Evolutionary conservation across 2,797 vertebrate species (phyloP).

Genomic region (Cuniculus paca): DNA sequence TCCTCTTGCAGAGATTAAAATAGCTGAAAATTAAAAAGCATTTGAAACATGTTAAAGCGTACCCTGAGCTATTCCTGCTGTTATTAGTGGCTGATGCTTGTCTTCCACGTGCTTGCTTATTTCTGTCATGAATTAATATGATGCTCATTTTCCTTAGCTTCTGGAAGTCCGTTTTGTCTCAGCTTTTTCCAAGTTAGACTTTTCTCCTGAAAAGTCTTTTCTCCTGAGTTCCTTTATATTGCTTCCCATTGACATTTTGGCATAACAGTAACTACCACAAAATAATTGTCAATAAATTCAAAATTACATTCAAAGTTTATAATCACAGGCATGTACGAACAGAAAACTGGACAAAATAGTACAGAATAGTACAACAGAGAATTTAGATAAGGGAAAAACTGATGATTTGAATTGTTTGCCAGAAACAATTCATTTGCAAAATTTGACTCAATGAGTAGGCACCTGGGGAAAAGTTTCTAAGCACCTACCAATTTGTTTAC

Average conservation of each 20-base stretch:
- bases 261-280: background rate
- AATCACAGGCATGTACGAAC: background rate
- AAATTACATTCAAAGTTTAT: background rate
- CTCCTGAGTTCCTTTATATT: background rate
- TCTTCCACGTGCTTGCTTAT: background rate
- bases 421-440: slow-evolving; percentile 47
- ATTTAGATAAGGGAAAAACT: background rate
- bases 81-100: background rate
- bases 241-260: background rate
- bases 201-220: too few relatives aligned
- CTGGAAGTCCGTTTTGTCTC: background rate
- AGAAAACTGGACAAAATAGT: slow-evolving; percentile 40
- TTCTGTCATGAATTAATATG: background rate
- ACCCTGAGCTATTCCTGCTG: background rate
- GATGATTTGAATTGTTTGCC: slow-evolving; percentile 20
- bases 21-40: slow-evolving; percentile 38
- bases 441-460: slow-evolving; percentile 33
- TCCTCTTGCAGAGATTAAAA: slow-evolving; percentile 63
- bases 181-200: background rate
- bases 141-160: slow-evolving; percentile 1
- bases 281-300: background rate
- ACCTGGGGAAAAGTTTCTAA: slow-evolving; percentile 37
- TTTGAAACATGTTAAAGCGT: background rate
- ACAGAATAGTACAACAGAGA: background rate
- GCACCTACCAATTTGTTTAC: background rate